phyloP scores from a whole-genome alignment of 23 tunicate genomes.

The Ascidia mentula region DNA sequence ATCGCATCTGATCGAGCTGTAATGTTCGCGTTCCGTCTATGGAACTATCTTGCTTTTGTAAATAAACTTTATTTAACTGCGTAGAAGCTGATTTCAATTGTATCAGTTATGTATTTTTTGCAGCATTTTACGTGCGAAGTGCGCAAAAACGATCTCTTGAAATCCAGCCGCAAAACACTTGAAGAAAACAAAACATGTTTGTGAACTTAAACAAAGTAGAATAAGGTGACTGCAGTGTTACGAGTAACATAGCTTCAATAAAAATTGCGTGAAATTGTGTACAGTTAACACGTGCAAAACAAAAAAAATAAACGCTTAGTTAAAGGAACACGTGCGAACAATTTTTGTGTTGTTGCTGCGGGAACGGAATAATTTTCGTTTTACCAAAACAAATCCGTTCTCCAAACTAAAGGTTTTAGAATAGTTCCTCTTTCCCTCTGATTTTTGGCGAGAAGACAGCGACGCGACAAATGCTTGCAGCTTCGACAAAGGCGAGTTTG shows the following conservation, averaged over 20 bases:
- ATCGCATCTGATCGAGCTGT: neutral
- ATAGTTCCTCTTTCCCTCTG: neutral
- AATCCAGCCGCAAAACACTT: neutral
- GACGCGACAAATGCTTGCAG: constrained; percentile 25
- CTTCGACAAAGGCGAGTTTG: constrained; percentile 18
- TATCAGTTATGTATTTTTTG: neutral
- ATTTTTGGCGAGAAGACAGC: constrained; percentile 3
- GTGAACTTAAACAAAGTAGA: neutral
- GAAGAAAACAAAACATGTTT: neutral
- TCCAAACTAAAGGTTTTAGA: constrained; percentile 13
- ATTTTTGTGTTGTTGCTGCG: constrained; percentile 17
- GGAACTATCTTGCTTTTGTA: neutral
- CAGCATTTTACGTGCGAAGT: neutral
- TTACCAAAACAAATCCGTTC: constrained; percentile 34
- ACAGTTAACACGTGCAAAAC: too few species aligned
- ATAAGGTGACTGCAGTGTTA: too few species aligned
- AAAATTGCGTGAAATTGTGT: neutral
- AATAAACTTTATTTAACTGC: neutral
- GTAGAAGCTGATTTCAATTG: neutral
- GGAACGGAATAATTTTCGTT: constrained; percentile 40
- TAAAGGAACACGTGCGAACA: neutral
- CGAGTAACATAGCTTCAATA: too few species aligned
- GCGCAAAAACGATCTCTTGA: neutral
- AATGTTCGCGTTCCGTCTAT: too few species aligned
- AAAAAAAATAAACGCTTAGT: constrained; percentile 1